Evolutionary conservation across 1,140 invertebrate species (phyloP).

Genomic region (Cotesia chilonis): DNA sequence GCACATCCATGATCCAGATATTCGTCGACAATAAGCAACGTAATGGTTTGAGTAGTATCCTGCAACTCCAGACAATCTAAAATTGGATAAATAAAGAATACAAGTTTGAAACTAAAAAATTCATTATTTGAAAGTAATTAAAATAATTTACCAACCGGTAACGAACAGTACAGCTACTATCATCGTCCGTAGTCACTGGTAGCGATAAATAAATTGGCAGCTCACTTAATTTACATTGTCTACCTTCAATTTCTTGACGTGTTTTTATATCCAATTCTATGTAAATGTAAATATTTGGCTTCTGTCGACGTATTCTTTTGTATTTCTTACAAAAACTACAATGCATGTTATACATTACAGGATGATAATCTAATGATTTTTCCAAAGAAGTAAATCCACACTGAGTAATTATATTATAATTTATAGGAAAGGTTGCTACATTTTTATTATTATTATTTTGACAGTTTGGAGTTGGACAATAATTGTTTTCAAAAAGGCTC

Average conservation of each 20-base stretch:
- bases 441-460: background rate
- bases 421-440: background rate
- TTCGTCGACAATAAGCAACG: background rate
- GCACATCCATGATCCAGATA: slow-evolving; percentile 6
- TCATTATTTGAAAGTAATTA: background rate
- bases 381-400: background rate
- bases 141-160: slow-evolving; percentile 11
- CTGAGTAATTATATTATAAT: background rate
- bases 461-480: background rate
- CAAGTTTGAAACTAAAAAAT: background rate
- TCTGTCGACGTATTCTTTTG: slow-evolving; percentile 2
- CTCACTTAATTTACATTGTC: background rate
- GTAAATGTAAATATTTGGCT: slow-evolving; percentile 4
- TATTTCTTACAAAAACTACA: background rate
- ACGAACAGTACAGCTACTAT: background rate
- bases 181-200: background rate
- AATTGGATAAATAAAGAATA: background rate
- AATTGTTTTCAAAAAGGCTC: background rate
- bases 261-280: background rate
- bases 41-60: background rate
- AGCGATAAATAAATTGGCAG: background rate
- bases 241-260: background rate
- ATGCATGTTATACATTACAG: background rate
- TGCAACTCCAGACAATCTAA: slow-evolving; percentile 4
- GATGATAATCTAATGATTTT: background rate